These are phyloP conservation scores for Chiroxiphia lanceolata DNA, from an alignment of 2,797 vertebrate species.

Conservation along the genomic window DNA sequence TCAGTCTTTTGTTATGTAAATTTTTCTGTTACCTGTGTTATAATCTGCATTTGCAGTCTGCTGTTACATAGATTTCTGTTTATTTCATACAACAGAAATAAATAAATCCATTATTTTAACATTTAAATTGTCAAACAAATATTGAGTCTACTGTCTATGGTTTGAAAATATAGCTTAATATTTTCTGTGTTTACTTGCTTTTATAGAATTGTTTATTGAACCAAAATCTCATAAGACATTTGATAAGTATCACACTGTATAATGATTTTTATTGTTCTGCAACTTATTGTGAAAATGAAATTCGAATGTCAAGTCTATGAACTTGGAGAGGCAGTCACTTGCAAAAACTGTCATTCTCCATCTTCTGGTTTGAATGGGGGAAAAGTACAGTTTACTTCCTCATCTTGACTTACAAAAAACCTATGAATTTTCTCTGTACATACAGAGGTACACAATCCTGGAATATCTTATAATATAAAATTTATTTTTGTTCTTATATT, in stretches of 20 bases:
- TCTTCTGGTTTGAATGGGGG: not conserved
- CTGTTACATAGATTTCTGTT: not conserved
- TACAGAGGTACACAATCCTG: not conserved
- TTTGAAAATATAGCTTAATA: not conserved
- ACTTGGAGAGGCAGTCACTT: not conserved
- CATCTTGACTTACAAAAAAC: not conserved
- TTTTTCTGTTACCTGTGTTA: not conserved
- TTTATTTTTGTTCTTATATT: not conserved
- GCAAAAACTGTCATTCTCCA: not conserved
- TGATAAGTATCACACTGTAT: not conserved
- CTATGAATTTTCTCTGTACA: not conserved
- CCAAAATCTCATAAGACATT: not conserved
- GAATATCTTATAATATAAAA: not conserved
- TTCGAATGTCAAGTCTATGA: not conserved
- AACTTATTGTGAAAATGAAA: not conserved
- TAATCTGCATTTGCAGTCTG: not conserved
- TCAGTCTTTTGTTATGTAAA: not conserved
- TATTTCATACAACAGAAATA: not conserved
- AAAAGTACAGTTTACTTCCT: not conserved
- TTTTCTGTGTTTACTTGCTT: not conserved
- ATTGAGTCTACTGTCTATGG: not conserved
- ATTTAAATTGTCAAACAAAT: not conserved
- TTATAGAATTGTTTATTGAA: not conserved
- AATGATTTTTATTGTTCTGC: not conserved
- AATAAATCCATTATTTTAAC: not conserved